Percentiles rank a stretch among this genome's conserved stretches.
Conservation (phyloP, 2,888 invertebrate species). For the Acronicta aceris region DNA sequence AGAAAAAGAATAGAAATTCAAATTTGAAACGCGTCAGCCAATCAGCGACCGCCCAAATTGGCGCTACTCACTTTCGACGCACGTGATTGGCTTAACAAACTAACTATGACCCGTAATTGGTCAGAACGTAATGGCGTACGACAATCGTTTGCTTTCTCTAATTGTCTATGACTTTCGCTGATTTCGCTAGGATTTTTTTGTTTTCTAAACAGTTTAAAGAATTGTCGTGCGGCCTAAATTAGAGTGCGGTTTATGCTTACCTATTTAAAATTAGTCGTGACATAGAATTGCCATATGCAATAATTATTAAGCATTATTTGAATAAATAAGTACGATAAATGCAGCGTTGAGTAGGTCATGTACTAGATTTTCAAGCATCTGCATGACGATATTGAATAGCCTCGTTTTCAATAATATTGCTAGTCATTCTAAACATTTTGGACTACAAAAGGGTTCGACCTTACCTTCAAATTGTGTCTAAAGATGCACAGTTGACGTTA, state of each 20-base stretch:
- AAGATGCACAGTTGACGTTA: too few species aligned
- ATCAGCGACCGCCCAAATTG: slow-evolving; percentile 70
- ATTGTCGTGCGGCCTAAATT: slow-evolving; percentile 30
- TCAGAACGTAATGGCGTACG: slow-evolving; percentile 56
- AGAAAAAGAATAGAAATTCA: slow-evolving; percentile 55
- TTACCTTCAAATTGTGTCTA: too few species aligned
- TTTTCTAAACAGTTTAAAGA: slow-evolving; percentile 56
- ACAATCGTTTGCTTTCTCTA: slow-evolving; percentile 74
- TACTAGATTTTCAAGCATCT: slow-evolving; percentile 20
- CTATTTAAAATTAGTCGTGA: background rate
- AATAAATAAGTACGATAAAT: slow-evolving; percentile 9
- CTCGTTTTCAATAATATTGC: too few species aligned
- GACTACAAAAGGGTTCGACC: too few species aligned
- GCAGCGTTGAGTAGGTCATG: slow-evolving; percentile 18
- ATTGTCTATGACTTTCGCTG: slow-evolving; percentile 78
- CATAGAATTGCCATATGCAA: slow-evolving; percentile 2
- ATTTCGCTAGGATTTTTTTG: slow-evolving; percentile 58
- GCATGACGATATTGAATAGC: background rate
- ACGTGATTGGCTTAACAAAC: slow-evolving; percentile 76
- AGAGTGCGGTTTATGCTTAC: background rate
- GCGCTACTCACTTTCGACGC: slow-evolving; percentile 69
- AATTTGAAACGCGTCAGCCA: slow-evolving; percentile 61
- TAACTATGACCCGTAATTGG: slow-evolving; percentile 73
- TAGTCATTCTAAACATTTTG: too few species aligned
- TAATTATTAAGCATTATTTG: background rate